Percentiles rank a stretch among this genome's conserved stretches.
phyloP scores from a whole-genome alignment of 2,113 vertebrate species.

The Chlorodrepanis virens region DNA sequence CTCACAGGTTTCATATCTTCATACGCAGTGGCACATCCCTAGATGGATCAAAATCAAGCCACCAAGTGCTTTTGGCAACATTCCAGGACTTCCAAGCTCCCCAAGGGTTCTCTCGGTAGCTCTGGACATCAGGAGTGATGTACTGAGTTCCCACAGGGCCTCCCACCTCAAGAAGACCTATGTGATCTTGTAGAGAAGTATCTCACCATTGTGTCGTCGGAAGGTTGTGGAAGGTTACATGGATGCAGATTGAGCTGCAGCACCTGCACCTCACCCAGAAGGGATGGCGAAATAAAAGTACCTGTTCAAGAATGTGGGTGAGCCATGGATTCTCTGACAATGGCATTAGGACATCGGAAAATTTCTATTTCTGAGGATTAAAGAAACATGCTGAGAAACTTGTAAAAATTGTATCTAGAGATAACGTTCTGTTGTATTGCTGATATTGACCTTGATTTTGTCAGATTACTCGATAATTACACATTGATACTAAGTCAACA shows the following conservation, averaged over 20 bases:
- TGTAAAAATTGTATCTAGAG: not conserved
- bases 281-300: not conserved
- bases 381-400: not conserved
- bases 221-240: not conserved
- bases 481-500: not conserved
- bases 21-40: too few relatives aligned
- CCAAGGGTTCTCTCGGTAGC: too few relatives aligned
- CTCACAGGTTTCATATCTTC: too few relatives aligned
- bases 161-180: not conserved
- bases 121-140: too few relatives aligned
- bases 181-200: accelerated
- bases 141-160: too few relatives aligned
- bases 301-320: accelerated
- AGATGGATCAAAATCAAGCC: too few relatives aligned
- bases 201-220: not conserved
- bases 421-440: not conserved
- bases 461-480: not conserved
- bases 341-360: not conserved
- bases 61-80: too few relatives aligned
- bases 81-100: too few relatives aligned
- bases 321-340: not conserved
- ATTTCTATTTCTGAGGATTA: not conserved
- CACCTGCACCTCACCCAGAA: not conserved
- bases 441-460: not conserved
- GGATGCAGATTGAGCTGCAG: not conserved